These are phyloP conservation scores for Pilophorus perplexus DNA, from an alignment of 2,888 invertebrate species.

Conservation along the genomic window DNA sequence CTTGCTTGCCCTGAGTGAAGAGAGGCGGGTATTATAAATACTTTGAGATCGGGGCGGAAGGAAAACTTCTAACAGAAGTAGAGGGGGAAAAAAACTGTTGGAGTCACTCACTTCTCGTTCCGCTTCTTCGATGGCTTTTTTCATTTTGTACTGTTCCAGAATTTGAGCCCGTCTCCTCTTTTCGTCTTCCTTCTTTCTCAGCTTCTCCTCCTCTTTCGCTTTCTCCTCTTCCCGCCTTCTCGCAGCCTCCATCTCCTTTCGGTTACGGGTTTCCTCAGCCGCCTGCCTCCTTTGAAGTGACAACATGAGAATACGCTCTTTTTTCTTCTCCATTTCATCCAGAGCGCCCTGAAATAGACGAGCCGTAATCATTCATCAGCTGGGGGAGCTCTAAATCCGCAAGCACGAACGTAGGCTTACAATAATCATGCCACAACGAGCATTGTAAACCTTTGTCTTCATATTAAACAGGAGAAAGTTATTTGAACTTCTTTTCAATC, in stretches of 20 bases:
- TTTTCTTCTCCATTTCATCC: conserved; percentile 89
- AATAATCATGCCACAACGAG: no score
- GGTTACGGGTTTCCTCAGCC: conserved; percentile 80
- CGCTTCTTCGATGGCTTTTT: conserved; percentile 89
- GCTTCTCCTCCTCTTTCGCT: conserved; percentile 70
- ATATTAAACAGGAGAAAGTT: no score
- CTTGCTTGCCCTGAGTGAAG: conserved; percentile 70
- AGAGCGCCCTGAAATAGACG: conserved; percentile 58
- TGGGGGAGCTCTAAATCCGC: no score
- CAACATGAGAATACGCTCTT: conserved; percentile 84
- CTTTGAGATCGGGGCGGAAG: no score
- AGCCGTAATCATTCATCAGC: not conserved
- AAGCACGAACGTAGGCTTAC: no score
- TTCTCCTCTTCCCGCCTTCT: conserved; percentile 73
- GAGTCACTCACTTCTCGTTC: conserved; percentile 75
- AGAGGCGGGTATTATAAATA: not conserved
- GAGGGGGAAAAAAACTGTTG: no score
- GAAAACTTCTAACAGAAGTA: no score
- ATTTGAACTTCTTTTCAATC: no score
- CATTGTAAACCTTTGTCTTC: no score
- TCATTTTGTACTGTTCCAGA: conserved; percentile 87
- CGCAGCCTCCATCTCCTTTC: conserved; percentile 78
- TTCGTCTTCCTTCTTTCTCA: conserved; percentile 77
- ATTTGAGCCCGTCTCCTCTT: conserved; percentile 82
- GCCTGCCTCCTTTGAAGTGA: conserved; percentile 87